Conservation (phyloP, 2,113 vertebrate species). For the Zapus hudsonius region DNA sequence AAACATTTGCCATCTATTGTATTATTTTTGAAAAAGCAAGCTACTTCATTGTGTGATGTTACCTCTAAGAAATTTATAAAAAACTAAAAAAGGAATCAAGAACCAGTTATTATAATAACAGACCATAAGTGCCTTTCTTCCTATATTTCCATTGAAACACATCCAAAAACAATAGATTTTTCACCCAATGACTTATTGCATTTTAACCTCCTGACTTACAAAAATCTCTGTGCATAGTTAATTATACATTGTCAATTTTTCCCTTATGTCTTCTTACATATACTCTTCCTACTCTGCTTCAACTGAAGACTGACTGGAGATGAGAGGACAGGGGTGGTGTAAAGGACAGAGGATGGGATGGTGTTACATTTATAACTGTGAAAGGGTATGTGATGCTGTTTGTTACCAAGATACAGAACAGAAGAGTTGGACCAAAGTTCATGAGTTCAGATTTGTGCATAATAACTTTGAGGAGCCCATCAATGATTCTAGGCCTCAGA, state of each 20-base stretch:
- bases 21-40: slow-evolving; percentile 28
- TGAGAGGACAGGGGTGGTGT: neutral
- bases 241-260: neutral
- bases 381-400: neutral
- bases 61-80: slow-evolving; percentile 19
- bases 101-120: neutral
- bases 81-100: neutral
- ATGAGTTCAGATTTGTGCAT: neutral
- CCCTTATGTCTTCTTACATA: neutral
- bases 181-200: neutral
- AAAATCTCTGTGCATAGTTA: neutral
- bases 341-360: neutral
- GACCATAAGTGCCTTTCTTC: neutral
- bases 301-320: neutral
- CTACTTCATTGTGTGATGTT: neutral
- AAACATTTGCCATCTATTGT: neutral
- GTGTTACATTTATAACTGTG: neutral
- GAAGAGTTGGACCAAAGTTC: neutral
- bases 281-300: neutral
- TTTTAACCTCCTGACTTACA: slow-evolving; percentile 13
- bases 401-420: neutral
- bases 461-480: neutral
- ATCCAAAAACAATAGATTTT: neutral
- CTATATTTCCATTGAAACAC: neutral
- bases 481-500: neutral